Evolutionary conservation across 1,140 invertebrate species (phyloP).

Genomic region (Drosophila mojavensis): DNA sequence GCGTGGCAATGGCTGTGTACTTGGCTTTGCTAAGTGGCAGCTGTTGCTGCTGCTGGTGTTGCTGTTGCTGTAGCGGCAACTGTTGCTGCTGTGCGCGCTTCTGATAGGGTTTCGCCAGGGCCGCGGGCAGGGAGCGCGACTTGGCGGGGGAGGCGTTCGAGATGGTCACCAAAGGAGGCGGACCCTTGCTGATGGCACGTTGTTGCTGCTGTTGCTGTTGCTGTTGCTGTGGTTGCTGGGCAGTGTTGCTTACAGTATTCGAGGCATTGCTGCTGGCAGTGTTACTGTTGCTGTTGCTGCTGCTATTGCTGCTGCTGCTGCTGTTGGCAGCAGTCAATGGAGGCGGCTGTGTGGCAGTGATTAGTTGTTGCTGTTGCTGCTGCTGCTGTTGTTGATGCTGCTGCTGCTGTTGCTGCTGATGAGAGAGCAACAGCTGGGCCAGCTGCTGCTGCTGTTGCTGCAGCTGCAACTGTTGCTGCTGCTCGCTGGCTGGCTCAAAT

Average conservation of each 20-base stretch:
- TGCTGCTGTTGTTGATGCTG: slow-evolving; percentile 60
- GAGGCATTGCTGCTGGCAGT: slow-evolving; percentile 29
- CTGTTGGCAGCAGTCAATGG: slow-evolving; percentile 58
- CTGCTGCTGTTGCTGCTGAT: slow-evolving; percentile 63
- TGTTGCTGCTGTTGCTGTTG: slow-evolving; percentile 35
- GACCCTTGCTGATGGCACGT: slow-evolving; percentile 53
- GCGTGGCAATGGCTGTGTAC: slow-evolving; percentile 68
- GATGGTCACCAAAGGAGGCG: slow-evolving; percentile 78
- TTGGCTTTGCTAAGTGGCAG: slow-evolving; percentile 44
- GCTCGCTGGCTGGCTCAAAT: slow-evolving; percentile 61
- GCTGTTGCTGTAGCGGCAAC: slow-evolving; percentile 20
- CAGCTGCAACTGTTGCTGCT: slow-evolving; percentile 53
- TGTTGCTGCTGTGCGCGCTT: slow-evolving; percentile 45
- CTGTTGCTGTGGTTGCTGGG: slow-evolving; percentile 24
- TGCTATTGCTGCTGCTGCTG: slow-evolving; percentile 42
- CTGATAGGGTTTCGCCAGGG: slow-evolving; percentile 66
- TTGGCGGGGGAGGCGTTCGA: slow-evolving; percentile 45
- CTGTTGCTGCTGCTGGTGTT: slow-evolving; percentile 34
- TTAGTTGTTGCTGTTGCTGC: slow-evolving; percentile 66
- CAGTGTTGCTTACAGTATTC: slow-evolving; percentile 21
- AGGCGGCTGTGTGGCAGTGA: slow-evolving; percentile 64
- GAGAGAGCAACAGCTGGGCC: slow-evolving; percentile 55
- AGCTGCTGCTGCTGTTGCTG: slow-evolving; percentile 70
- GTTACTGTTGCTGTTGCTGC: slow-evolving; percentile 23
- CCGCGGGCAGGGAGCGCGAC: slow-evolving; percentile 42